A percentile compares a stretch with the other conserved stretches of the same genome.
Evolutionary conservation across 2,797 vertebrate genomes (phyloP).

Genomic region (Aphelocoma californica): DNA sequence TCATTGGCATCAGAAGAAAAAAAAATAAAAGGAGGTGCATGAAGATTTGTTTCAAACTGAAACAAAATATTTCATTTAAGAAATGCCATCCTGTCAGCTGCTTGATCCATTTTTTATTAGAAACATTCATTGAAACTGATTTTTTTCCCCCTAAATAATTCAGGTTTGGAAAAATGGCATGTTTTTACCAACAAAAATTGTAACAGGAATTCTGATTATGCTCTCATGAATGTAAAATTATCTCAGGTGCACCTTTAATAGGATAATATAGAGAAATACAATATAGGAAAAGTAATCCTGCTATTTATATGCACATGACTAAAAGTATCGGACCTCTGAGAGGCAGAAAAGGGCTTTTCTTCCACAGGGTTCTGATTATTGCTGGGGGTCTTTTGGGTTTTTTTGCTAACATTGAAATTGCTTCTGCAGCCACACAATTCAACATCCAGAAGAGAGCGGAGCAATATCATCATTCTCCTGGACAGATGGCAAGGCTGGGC

Average conservation of each 20-base stretch:
- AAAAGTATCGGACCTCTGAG: background rate
- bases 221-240: background rate
- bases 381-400: background rate
- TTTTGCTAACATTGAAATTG: background rate
- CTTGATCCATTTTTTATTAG: constrained; percentile 31
- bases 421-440: background rate
- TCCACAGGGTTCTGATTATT: background rate
- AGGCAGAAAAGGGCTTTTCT: background rate
- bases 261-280: background rate
- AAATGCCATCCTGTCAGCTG: background rate
- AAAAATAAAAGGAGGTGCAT: background rate
- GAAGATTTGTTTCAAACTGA: background rate
- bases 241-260: background rate
- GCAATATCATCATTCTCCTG: background rate
- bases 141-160: background rate
- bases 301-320: background rate
- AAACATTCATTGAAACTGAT: background rate
- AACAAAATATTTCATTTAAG: background rate
- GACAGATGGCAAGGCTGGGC: constrained; percentile 48
- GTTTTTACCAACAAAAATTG: background rate
- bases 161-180: background rate
- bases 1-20: background rate
- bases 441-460: constrained; percentile 40
- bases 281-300: background rate
- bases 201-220: background rate